phyloP scores from a whole-genome alignment of 2,888 invertebrate species.

The Chymomyza caudatula region DNA sequence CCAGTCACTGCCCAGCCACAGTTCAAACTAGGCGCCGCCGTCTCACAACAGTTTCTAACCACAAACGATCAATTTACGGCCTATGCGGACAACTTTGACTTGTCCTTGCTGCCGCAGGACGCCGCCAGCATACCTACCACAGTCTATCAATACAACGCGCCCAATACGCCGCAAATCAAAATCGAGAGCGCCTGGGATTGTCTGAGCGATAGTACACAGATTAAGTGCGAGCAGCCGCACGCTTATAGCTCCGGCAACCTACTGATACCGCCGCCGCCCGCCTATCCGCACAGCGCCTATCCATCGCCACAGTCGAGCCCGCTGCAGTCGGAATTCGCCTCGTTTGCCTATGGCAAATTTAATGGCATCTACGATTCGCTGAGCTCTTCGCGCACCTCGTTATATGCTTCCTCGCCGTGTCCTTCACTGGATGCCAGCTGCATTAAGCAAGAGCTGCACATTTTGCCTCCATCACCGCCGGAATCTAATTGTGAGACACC shows the following conservation, averaged over 20 bases:
- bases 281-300: conserved; percentile 68
- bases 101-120: conserved; percentile 84
- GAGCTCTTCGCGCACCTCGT: conserved; percentile 54
- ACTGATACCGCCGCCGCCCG: conserved; percentile 70
- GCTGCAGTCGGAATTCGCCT: conserved; percentile 70
- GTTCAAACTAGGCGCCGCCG: conserved; percentile 47
- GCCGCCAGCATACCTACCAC: conserved; percentile 72
- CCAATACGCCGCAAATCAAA: conserved; percentile 71
- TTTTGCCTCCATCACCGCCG: conserved; percentile 81
- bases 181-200: conserved; percentile 74
- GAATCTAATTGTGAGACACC: conserved; percentile 80
- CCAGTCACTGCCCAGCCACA: conserved; percentile 22
- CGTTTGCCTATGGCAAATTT: conserved; percentile 51
- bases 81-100: conserved; percentile 83
- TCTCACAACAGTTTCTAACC: conserved; percentile 44
- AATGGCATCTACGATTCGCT: conserved; percentile 64
- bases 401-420: conserved; percentile 69
- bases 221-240: conserved; percentile 48
- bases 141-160: conserved; percentile 69
- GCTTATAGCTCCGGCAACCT: conserved; percentile 45
- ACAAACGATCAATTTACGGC: conserved; percentile 70
- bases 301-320: conserved; percentile 77
- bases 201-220: conserved; percentile 29
- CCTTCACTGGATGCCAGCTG: conserved; percentile 72
- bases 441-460: conserved; percentile 79